phyloP scores from a whole-genome alignment of 2,888 invertebrate genomes.

The Bhutanitis thaidina region DNA sequence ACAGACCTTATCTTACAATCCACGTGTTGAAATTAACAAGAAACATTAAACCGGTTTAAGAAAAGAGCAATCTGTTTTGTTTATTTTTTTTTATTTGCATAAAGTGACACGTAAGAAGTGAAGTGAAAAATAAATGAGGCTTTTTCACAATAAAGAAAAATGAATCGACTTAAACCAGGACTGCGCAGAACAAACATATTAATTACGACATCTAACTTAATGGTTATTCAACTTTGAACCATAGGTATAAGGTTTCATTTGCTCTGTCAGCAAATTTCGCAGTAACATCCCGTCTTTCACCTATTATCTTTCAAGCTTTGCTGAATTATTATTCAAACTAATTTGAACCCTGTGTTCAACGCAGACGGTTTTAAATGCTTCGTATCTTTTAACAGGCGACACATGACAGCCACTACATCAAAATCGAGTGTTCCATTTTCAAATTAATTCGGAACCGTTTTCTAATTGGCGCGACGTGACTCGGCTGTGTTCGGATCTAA shows the following conservation, averaged over 20 bases:
- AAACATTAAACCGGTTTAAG: no score
- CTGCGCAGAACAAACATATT: constrained; percentile 18
- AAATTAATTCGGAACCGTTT: constrained; percentile 73
- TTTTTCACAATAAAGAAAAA: constrained; percentile 17
- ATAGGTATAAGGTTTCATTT: neutral
- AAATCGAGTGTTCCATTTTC: constrained; percentile 77
- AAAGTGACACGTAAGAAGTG: neutral
- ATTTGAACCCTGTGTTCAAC: constrained; percentile 19
- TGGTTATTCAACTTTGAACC: neutral
- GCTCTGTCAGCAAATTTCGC: neutral
- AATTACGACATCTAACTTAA: constrained; percentile 2
- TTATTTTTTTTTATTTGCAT: no score
- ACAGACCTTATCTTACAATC: no score
- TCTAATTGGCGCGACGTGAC: constrained; percentile 78
- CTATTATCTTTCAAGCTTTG: constrained; percentile 18
- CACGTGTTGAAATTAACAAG: no score
- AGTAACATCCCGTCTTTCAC: constrained; percentile 14
- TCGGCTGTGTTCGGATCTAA: constrained; percentile 56
- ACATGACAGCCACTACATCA: constrained; percentile 64
- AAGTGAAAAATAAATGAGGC: constrained; percentile 16
- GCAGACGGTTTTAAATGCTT: constrained; percentile 18
- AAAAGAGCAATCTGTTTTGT: no score
- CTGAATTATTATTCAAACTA: neutral
- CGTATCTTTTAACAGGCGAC: constrained; percentile 24
- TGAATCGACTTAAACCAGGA: constrained; percentile 13